phyloP scores from a whole-genome alignment of 92 coral and sea anemone genomes.

The Paragorgia papillata region DNA sequence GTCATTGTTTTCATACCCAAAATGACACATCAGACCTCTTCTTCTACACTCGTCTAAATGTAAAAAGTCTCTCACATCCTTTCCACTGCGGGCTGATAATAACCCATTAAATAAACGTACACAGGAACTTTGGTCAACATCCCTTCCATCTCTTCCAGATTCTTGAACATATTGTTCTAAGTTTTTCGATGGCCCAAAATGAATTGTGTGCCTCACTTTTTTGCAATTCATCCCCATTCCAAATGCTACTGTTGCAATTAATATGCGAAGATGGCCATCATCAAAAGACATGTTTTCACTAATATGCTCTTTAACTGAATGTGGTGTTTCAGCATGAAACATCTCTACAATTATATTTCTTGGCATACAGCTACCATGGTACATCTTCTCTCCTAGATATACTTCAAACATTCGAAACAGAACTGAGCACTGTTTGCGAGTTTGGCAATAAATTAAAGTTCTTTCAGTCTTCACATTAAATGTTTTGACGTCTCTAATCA shows the following conservation, averaged over 20 bases:
- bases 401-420: conserved; percentile 53
- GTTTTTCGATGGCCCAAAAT: conserved; percentile 65
- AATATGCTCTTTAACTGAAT: conserved; percentile 58
- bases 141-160: conserved; percentile 61
- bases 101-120: conserved; percentile 61
- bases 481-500: conserved; percentile 53
- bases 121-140: conserved; percentile 62
- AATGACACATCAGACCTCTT: conserved; percentile 44
- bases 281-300: conserved; percentile 30
- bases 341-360: conserved; percentile 57
- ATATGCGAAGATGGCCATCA: conserved; percentile 53
- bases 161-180: conserved; percentile 61
- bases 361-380: conserved; percentile 9
- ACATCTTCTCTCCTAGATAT: conserved; percentile 42
- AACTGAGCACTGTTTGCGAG: conserved; percentile 64
- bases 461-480: conserved; percentile 41
- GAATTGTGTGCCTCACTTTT: conserved; percentile 50
- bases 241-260: conserved; percentile 62
- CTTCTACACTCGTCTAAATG: conserved; percentile 44
- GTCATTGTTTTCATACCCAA: conserved; percentile 20
- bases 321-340: conserved; percentile 70
- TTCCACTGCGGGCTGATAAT: conserved; percentile 52
- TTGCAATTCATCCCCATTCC: conserved; percentile 60
- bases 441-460: conserved; percentile 63
- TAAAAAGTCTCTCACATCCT: conserved; percentile 58